Conservation (phyloP, 1,140 invertebrate species). For the Tribolium castaneum region DNA sequence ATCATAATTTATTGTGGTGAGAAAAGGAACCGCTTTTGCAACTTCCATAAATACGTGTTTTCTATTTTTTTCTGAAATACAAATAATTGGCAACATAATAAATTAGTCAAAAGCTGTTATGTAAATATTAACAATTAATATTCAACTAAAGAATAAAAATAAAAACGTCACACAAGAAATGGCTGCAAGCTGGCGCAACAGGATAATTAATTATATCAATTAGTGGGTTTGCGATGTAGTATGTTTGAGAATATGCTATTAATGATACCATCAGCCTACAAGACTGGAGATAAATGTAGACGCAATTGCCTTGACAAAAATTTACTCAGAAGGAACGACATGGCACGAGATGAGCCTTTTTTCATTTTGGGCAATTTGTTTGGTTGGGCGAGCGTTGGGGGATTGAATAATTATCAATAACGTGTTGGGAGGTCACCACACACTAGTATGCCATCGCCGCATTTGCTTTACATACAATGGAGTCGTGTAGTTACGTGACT, state of each 20-base stretch:
- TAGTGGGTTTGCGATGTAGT: background rate
- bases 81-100: background rate
- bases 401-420: conserved; percentile 60
- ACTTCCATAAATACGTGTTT: conserved; percentile 1
- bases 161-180: background rate
- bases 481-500: conserved; percentile 59
- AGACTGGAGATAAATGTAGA: background rate
- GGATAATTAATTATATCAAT: conserved; percentile 15
- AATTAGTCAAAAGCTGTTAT: conserved; percentile 6
- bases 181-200: background rate
- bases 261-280: conserved; percentile 7
- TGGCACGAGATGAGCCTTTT: background rate
- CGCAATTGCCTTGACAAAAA: too few relatives aligned
- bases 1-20: conserved; percentile 21
- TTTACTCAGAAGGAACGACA: too few relatives aligned
- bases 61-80: background rate
- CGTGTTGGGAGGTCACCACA: conserved; percentile 58
- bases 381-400: background rate
- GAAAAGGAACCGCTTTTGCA: background rate
- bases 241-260: background rate
- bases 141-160: background rate
- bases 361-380: background rate
- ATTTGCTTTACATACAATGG: conserved; percentile 61
- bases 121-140: conserved; percentile 18
- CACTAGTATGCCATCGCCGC: conserved; percentile 51